These are phyloP conservation scores for Chymomyza procnemis DNA, from an alignment of 2,888 invertebrate genomes.

Conservation along the genomic window DNA sequence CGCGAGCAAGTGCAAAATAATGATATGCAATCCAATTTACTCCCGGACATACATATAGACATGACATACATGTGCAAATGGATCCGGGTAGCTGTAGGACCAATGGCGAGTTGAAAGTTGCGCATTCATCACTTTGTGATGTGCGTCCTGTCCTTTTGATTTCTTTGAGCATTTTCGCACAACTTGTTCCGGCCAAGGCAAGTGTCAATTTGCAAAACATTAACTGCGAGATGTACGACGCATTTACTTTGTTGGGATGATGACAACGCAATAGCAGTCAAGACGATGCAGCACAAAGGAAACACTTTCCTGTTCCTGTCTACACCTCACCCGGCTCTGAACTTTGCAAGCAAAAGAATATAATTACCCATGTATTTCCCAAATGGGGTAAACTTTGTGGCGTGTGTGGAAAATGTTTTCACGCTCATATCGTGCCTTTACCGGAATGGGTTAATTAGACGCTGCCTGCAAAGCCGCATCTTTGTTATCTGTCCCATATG, in stretches of 20 bases:
- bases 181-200: slow-evolving; percentile 21
- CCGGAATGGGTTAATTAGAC: slow-evolving; percentile 51
- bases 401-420: slow-evolving; percentile 49
- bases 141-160: slow-evolving; percentile 32
- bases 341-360: not conserved
- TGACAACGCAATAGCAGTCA: slow-evolving; percentile 3
- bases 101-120: slow-evolving; percentile 55
- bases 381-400: slow-evolving; percentile 26
- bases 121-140: slow-evolving; percentile 70
- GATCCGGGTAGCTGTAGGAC: not conserved
- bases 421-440: slow-evolving; percentile 32
- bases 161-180: not conserved
- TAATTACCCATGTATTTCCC: slow-evolving; percentile 15
- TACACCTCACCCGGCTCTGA: slow-evolving; percentile 1
- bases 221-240: slow-evolving; percentile 42
- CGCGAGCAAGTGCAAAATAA: slow-evolving; percentile 69
- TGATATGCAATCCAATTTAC: slow-evolving; percentile 71
- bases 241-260: slow-evolving; percentile 24
- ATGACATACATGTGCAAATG: slow-evolving; percentile 25
- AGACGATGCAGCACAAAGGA: slow-evolving; percentile 16
- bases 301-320: not conserved
- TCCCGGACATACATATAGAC: slow-evolving; percentile 36
- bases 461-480: not conserved
- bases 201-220: slow-evolving; percentile 71
- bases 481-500: slow-evolving; percentile 49